These are phyloP conservation scores for Plebejus anna DNA, from an alignment of 2,888 invertebrate species.

Conservation along the genomic window DNA sequence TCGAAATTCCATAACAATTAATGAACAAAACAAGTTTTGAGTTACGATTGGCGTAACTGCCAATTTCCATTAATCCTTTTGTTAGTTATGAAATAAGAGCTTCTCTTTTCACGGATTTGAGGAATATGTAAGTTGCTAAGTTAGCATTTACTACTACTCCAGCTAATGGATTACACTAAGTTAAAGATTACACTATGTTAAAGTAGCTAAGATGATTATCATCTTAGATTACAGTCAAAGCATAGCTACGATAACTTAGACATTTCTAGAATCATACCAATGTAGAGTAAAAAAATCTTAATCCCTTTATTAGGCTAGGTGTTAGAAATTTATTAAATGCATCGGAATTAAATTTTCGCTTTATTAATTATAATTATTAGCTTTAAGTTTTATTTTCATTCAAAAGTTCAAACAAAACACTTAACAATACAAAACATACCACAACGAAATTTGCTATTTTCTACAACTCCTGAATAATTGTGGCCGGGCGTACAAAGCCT, in stretches of 20 bases:
- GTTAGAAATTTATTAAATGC: neutral
- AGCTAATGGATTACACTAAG: slow-evolving; percentile 2
- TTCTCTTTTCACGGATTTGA: neutral
- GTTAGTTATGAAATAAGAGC: neutral
- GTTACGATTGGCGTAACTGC: slow-evolving; percentile 41
- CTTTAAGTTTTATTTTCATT: neutral
- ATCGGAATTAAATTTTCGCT: neutral
- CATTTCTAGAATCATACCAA: neutral
- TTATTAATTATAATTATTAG: neutral
- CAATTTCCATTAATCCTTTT: slow-evolving; percentile 30
- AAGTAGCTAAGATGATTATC: neutral
- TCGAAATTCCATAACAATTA: slow-evolving; percentile 46
- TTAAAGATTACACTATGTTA: neutral
- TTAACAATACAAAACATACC: neutral
- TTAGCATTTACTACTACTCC: neutral
- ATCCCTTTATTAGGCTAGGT: neutral
- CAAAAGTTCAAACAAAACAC: too few species aligned
- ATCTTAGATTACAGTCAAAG: too few species aligned
- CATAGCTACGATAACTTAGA: neutral
- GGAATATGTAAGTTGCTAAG: neutral
- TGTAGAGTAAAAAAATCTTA: neutral
- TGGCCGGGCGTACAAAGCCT: too few species aligned
- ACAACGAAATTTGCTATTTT: too few species aligned
- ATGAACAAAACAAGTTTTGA: slow-evolving; percentile 48
- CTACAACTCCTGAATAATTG: too few species aligned